A percentile compares a stretch with the other conserved stretches of the same genome.
phyloP scores from a whole-genome alignment of 2,113 vertebrate genomes.

The Chaetodon auriga region DNA sequence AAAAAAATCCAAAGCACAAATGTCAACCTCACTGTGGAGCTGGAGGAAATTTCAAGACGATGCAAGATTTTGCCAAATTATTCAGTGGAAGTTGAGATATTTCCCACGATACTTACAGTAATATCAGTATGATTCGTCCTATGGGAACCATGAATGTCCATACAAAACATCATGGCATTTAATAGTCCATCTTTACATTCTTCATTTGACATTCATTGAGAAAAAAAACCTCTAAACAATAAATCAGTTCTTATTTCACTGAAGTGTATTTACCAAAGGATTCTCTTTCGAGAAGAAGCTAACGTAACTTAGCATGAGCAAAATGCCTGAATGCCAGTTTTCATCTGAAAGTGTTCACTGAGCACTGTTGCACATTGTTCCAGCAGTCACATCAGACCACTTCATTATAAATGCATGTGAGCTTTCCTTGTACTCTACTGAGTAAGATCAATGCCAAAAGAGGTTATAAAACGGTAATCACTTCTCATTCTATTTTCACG shows the following conservation, averaged over 20 bases:
- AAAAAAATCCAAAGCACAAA: neutral
- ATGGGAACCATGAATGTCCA: neutral
- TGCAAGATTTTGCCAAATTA: neutral
- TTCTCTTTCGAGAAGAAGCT: neutral
- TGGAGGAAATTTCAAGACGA: neutral
- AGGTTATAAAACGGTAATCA: conserved; percentile 76
- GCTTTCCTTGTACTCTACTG: conserved; percentile 55
- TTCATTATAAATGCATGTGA: conserved; percentile 66
- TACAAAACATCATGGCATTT: neutral
- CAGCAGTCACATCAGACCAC: conserved; percentile 48
- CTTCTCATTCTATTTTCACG: conserved; percentile 71
- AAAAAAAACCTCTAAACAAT: no score
- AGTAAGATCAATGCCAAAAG: conserved; percentile 70
- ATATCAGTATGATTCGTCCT: neutral
- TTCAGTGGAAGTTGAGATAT: neutral
- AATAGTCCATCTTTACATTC: no score
- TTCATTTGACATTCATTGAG: no score
- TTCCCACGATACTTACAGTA: neutral
- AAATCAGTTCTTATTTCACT: no score
- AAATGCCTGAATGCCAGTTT: conserved; percentile 15
- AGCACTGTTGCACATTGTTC: conserved; percentile 25
- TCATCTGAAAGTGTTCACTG: conserved; percentile 28
- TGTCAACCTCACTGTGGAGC: neutral
- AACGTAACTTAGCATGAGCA: neutral
- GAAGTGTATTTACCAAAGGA: neutral